Percentiles rank a stretch among this genome's conserved stretches.
Evolutionary conservation across 2,888 invertebrate genomes (phyloP).

Genomic region (Elmis aenea): DNA sequence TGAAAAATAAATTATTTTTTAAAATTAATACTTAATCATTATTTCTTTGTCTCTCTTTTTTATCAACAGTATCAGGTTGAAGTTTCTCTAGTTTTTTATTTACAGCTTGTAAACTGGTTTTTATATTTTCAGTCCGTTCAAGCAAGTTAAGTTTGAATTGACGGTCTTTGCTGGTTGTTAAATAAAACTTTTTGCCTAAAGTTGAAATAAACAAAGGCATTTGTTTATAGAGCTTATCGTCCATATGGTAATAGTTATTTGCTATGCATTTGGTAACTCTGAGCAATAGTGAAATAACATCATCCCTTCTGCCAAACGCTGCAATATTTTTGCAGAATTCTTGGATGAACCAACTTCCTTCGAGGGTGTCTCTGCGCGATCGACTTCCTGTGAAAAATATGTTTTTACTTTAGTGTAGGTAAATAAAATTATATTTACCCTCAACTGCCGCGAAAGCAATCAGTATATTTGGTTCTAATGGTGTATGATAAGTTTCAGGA

Average conservation of each 20-base stretch:
- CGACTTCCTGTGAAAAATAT: too few relatives aligned
- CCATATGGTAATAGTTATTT: constrained; percentile 29
- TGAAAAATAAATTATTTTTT: too few relatives aligned
- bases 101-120: too few relatives aligned
- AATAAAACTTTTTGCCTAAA: constrained; percentile 36
- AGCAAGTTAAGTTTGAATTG: constrained; percentile 21
- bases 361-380: constrained; percentile 13
- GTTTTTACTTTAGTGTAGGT: too few relatives aligned
- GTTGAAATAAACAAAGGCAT: constrained; percentile 40
- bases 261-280: constrained; percentile 38
- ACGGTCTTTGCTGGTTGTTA: constrained; percentile 37
- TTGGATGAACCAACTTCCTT: constrained; percentile 42
- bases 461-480: constrained; percentile 9
- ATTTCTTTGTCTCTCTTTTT: too few relatives aligned
- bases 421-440: constrained; percentile 4
- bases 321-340: constrained; percentile 39
- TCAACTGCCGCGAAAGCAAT: constrained; percentile 12
- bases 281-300: constrained; percentile 36
- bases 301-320: constrained; percentile 36
- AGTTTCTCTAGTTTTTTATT: too few relatives aligned
- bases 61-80: too few relatives aligned
- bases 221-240: constrained; percentile 28
- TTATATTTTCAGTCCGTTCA: too few relatives aligned
- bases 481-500: constrained; percentile 1
- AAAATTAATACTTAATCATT: too few relatives aligned